Evolutionary conservation across 2,888 invertebrate species (phyloP), one percentile per base, ranked within the genome.

Genomic region (Drosophila heteroneura): DNA sequence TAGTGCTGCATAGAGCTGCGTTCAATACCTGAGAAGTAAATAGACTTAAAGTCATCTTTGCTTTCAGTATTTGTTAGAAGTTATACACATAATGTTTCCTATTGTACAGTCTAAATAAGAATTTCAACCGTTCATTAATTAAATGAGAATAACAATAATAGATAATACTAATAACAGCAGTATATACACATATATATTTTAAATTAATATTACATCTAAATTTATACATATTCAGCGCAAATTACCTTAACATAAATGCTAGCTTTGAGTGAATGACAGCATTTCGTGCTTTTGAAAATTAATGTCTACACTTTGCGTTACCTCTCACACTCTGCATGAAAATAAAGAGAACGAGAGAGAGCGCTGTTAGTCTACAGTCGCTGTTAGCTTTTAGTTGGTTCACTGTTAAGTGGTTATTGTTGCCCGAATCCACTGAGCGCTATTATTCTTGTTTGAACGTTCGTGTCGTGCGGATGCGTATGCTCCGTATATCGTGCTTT

Each of bases 401-500:
- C n/a, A 6, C 47, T 60, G 47, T 32, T 26, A 47, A 26, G 1
- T 47, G 7, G 4, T 22, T 14, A 2, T 4, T 47, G 4, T 14
- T 7, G 14, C 2, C 3, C 35, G 39, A 54, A 30, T 39, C 0
- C 19, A 2, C 1, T 5, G 1, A 0, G 0, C 7, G 6, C 4
- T 30, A 0, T 39, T 26, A 76, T 9, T 74, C 52, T 28, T 35
- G 16, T n/a, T 22, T 54, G 5, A 54, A 39, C 41, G 0, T 26
- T 67, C 12, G n/a, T 9, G 0, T 10, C 9, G 70, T 10, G 0
- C 52, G 53, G 75, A 28, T 5, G 68, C 35, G 0, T 5, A 1
- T 22, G 44, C 5, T 51, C 54, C 53, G 62, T 22, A 26, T 14
- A 12, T 7, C 51, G 64, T 73, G 32, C 41, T 14, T 57, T 33